These are phyloP conservation scores for Orchestes rusci DNA, from an alignment of 2,888 invertebrate genomes.

Conservation along the genomic window DNA sequence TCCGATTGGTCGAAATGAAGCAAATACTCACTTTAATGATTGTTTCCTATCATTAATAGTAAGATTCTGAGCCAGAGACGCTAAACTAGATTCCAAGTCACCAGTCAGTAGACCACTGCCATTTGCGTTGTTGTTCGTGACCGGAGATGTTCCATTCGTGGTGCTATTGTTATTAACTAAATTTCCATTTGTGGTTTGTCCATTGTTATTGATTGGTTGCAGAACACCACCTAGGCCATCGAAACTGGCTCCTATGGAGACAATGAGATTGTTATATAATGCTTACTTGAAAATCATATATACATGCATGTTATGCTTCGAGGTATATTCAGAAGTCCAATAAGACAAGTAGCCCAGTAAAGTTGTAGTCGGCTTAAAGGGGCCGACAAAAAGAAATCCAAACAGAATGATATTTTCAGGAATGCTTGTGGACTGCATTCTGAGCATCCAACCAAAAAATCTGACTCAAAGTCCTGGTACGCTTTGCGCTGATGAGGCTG, in stretches of 20 bases:
- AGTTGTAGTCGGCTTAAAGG: too few species aligned
- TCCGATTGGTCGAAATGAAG: neutral
- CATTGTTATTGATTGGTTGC: slow-evolving; percentile 48
- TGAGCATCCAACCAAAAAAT: too few species aligned
- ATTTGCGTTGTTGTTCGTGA: slow-evolving; percentile 10
- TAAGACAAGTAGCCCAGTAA: too few species aligned
- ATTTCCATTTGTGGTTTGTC: slow-evolving; percentile 27
- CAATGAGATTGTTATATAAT: slow-evolving; percentile 1
- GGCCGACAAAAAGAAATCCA: too few species aligned
- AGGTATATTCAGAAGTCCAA: too few species aligned
- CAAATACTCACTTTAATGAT: slow-evolving; percentile 53
- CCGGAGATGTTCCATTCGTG: too few species aligned
- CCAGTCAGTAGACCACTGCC: slow-evolving; percentile 66
- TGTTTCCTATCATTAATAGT: slow-evolving; percentile 69
- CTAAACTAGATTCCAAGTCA: slow-evolving; percentile 89
- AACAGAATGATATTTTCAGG: too few species aligned
- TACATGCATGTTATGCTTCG: neutral
- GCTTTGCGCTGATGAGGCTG: too few species aligned
- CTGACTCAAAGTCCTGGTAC: too few species aligned
- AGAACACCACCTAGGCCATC: slow-evolving; percentile 68
- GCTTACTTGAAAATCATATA: neutral
- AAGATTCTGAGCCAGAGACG: slow-evolving; percentile 88
- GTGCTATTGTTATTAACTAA: slow-evolving; percentile 16
- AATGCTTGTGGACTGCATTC: too few species aligned
- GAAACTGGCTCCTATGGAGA: slow-evolving; percentile 56